A percentile compares a stretch with the other conserved stretches of the same genome.
These are phyloP conservation scores for Polia nebulosa DNA, from an alignment of 2,888 invertebrate species.

Conservation along the genomic window DNA sequence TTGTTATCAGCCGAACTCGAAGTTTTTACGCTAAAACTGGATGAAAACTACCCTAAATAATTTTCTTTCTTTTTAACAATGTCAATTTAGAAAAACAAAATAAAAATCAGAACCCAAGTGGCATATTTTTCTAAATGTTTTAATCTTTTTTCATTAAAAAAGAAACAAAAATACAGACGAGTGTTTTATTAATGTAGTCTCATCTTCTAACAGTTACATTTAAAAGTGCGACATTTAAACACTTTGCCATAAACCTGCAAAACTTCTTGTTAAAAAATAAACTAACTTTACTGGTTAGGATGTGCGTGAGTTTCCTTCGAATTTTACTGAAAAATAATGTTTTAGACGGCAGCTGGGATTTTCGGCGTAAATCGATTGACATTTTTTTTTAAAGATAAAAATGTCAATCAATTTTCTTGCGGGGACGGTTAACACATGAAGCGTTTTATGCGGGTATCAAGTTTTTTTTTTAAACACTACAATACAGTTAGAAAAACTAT, in stretches of 20 bases:
- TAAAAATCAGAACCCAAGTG: background rate
- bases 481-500: background rate
- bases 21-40: background rate
- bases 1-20: constrained; percentile 19
- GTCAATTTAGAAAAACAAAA: background rate
- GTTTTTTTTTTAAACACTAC: constrained; percentile 27
- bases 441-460: constrained; percentile 37
- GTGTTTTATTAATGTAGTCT: constrained; percentile 44
- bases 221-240: constrained; percentile 72
- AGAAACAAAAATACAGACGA: constrained; percentile 8
- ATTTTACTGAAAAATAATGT: constrained; percentile 56
- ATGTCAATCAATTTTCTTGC: constrained; percentile 37
- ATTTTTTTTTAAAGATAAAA: constrained; percentile 30
- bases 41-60: constrained; percentile 2
- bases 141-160: background rate
- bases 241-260: constrained; percentile 42
- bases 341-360: constrained; percentile 41
- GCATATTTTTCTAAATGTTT: background rate
- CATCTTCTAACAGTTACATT: constrained; percentile 45
- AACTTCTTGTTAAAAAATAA: constrained; percentile 34
- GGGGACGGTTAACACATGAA: constrained; percentile 53
- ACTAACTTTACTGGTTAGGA: constrained; percentile 19
- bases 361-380: constrained; percentile 37
- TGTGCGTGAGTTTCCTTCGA: constrained; percentile 28
- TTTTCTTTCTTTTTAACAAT: background rate